phyloP scores from a whole-genome alignment of 2,797 vertebrate species.

The Danio albolineatus region DNA sequence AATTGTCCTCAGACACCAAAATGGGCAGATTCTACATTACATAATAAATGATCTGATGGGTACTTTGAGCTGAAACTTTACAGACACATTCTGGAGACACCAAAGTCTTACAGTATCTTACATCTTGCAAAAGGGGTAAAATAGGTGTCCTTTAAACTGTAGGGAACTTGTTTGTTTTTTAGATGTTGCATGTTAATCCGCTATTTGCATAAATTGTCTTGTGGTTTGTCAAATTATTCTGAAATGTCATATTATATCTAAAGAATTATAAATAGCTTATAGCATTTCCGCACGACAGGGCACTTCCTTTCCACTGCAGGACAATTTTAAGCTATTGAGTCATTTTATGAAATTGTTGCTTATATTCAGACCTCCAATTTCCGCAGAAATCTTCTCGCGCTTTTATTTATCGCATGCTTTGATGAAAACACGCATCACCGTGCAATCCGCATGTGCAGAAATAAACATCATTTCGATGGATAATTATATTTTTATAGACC shows the following conservation, averaged over 20 bases:
- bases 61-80: no score
- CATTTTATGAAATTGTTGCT: conserved; percentile 4
- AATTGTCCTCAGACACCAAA: no score
- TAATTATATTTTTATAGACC: conserved; percentile 4
- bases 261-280: neutral
- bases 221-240: neutral
- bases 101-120: no score
- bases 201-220: neutral
- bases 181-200: neutral
- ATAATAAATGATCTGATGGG: no score
- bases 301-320: neutral
- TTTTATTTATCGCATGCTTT: neutral
- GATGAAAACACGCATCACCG: neutral
- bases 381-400: neutral
- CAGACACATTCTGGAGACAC: no score
- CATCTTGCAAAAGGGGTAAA: no score
- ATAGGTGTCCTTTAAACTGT: neutral
- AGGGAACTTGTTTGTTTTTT: neutral
- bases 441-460: neutral
- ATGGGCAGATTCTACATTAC: no score
- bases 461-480: neutral
- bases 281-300: neutral
- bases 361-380: conserved; percentile 20
- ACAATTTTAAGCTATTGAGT: conserved; percentile 1
- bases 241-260: no score